These are phyloP conservation scores for Argyrosomus regius DNA, from an alignment of 2,797 vertebrate genomes.

Conservation along the genomic window DNA sequence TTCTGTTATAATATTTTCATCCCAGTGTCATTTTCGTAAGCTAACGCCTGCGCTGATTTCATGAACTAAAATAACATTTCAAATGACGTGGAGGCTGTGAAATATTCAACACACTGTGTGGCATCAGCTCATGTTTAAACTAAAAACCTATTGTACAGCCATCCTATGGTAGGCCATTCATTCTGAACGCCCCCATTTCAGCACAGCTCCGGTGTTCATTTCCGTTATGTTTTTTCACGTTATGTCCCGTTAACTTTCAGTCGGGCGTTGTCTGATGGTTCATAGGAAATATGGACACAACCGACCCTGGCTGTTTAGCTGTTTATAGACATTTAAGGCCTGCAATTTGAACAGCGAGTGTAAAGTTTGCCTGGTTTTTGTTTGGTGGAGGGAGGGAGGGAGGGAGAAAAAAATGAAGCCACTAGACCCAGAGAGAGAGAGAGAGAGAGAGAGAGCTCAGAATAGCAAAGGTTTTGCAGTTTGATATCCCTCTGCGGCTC, in stretches of 20 bases:
- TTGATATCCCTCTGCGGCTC: conserved; percentile 63
- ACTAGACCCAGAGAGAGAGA: conserved; percentile 49
- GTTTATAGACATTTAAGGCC: conserved; percentile 1
- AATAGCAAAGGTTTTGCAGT: conserved; percentile 68
- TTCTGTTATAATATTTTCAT: conserved; percentile 16
- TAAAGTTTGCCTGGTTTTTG: conserved; percentile 44
- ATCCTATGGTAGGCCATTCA: conserved; percentile 69
- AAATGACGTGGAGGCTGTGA: neutral
- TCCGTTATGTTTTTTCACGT: conserved; percentile 79
- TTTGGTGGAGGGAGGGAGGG: neutral
- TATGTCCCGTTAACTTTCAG: conserved; percentile 72
- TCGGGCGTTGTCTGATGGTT: conserved; percentile 83
- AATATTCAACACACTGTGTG: neutral
- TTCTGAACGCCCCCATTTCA: conserved; percentile 71
- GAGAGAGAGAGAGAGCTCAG: conserved; percentile 22
- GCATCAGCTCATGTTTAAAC: neutral
- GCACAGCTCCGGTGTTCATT: conserved; percentile 58
- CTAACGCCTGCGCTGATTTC: conserved; percentile 6
- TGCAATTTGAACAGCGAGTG: conserved; percentile 39
- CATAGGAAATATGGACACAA: conserved; percentile 23
- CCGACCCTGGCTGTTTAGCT: neutral
- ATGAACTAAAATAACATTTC: neutral
- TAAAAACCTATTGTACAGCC: conserved; percentile 1
- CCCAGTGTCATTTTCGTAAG: conserved; percentile 3
- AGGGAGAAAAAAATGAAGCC: conserved; percentile 34